Base-by-base conservation (phyloP, 2,888 invertebrate species). In the Pyralis farinalis region DNA sequence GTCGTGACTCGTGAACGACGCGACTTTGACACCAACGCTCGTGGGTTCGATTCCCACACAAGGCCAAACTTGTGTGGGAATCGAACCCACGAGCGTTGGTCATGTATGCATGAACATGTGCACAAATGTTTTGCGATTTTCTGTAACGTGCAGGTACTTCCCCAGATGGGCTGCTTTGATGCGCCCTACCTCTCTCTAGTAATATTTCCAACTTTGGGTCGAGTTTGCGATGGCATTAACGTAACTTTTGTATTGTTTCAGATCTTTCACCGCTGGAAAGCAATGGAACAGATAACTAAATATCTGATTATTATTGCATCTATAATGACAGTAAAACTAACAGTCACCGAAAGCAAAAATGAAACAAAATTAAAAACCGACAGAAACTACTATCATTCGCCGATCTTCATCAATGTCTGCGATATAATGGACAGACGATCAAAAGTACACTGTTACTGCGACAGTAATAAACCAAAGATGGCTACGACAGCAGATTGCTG, bases 401-500 rank as follows among this genome's bases (percentile, higher is more conserved):
- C 82, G 1, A 62, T 73, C 25, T 86, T 83, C 49, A 81, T 82
- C 43, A 90, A 90, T 44, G 74, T 90, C 9, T 90, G 89, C 39
- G 85, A 87, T 43, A 87, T 87, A 31, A 70, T 75, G 35, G 89
- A 89, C 50, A 59, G 88, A 34, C 62, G 78, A 44, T 85, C 89
- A 3, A 86, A 85, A 67, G 78, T 89, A 6, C 87, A 89, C 47
- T 90, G 89, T 58, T 89, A 89, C 56, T 90, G 89, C 51, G 86
- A 87, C 56, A 86, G 73, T 49, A 84, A 75, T 40, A 80, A 81
- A 45, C 75, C 75, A 1, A 83, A 85, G 63, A 67, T 78, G 58
- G 94, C 94, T 0, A 92, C 92, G 1, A 92, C 92, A 53, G 94
- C 94, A 1, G 94, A 94, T 58, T 96, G 96, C 61, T 92, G 93